phyloP scores from a whole-genome alignment of 2,888 invertebrate species.

The Salticus scenicus region DNA sequence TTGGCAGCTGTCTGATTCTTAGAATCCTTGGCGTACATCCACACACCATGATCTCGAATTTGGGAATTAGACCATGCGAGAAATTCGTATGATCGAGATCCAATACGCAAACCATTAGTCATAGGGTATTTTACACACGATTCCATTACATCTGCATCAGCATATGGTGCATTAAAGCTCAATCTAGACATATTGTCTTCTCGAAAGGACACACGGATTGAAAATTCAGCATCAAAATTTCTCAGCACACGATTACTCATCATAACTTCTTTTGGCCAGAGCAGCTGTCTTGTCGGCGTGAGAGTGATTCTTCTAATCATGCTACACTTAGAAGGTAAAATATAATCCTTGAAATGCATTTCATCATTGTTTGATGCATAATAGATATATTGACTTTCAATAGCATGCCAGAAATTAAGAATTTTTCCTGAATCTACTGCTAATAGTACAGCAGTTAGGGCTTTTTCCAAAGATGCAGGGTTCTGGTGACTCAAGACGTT shows the following conservation, averaged over 20 bases:
- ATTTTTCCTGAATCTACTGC: conserved; percentile 53
- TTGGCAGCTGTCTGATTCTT: conserved; percentile 43
- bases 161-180: conserved; percentile 42
- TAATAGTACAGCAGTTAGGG: conserved; percentile 38
- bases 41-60: conserved; percentile 72
- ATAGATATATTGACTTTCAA: conserved; percentile 26
- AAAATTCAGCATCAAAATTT: conserved; percentile 67
- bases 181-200: conserved; percentile 65
- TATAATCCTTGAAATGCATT: conserved; percentile 40
- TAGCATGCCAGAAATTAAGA: conserved; percentile 39
- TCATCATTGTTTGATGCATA: conserved; percentile 28
- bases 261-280: conserved; percentile 64
- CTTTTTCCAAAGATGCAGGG: conserved; percentile 41
- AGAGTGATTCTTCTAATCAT: conserved; percentile 58
- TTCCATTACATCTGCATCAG: conserved; percentile 35
- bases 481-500: neutral
- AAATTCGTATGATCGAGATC: conserved; percentile 69
- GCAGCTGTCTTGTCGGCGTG: conserved; percentile 47
- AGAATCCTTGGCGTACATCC: conserved; percentile 70
- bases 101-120: conserved; percentile 55
- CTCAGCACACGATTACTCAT: conserved; percentile 53
- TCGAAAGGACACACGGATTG: conserved; percentile 64
- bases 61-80: conserved; percentile 72
- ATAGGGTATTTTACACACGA: conserved; percentile 39
- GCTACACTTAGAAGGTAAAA: conserved; percentile 46